Evolutionary conservation across 2,113 vertebrate genomes (phyloP).

Genomic region (Syngnathus floridae): DNA sequence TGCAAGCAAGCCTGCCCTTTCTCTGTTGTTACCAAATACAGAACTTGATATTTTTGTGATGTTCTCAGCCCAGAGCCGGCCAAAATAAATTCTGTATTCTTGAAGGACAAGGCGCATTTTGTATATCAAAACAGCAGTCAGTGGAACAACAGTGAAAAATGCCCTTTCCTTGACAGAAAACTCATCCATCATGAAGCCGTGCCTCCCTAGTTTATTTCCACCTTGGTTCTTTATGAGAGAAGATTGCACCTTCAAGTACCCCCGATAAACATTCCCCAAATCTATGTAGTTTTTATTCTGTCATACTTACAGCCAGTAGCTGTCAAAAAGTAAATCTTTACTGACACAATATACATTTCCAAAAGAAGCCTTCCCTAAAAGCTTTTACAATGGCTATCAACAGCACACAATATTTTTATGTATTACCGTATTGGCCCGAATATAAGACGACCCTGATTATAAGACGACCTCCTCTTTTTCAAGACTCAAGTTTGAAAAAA

Average conservation of each 20-base stretch:
- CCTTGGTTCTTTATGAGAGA: conserved; percentile 27
- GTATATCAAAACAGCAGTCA: conserved; percentile 57
- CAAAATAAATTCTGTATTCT: conserved; percentile 46
- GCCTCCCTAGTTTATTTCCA: conserved; percentile 60
- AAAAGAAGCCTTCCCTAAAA: neutral
- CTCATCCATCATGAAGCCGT: conserved; percentile 65
- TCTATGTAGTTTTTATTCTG: conserved; percentile 8
- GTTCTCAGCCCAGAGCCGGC: conserved; percentile 14
- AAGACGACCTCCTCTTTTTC: too few relatives aligned
- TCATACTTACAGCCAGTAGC: conserved; percentile 12
- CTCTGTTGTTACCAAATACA: conserved; percentile 20
- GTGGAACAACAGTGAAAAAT: conserved; percentile 55
- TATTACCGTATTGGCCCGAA: too few relatives aligned
- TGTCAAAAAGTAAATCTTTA: conserved; percentile 13
- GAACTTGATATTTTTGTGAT: conserved; percentile 18
- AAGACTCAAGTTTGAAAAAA: too few relatives aligned
- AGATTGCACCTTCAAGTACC: conserved; percentile 38
- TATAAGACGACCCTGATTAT: too few relatives aligned
- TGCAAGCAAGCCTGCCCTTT: conserved; percentile 35
- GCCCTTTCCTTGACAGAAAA: conserved; percentile 60
- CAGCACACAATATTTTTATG: neutral
- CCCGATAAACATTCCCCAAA: conserved; percentile 23
- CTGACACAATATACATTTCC: conserved; percentile 5
- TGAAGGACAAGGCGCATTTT: conserved; percentile 56
- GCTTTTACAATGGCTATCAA: neutral